phyloP scores from a whole-genome alignment of 2,113 vertebrate genomes.

The Seriola quinqueradiata region DNA sequence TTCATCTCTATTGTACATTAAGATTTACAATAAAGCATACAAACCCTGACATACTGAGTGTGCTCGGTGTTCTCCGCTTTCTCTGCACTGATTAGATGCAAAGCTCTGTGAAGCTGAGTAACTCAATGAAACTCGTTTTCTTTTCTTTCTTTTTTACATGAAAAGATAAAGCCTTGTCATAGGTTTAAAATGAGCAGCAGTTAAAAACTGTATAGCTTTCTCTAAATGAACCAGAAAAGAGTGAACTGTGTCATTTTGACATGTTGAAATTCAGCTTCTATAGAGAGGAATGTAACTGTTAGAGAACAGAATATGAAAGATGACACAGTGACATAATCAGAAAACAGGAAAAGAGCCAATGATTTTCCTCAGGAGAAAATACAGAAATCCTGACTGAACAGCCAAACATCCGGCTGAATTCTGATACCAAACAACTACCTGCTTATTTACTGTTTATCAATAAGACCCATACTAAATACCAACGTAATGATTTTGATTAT shows the following conservation, averaged over 20 bases:
- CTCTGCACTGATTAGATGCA: background rate
- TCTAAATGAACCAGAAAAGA: background rate
- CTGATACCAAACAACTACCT: constrained; percentile 9
- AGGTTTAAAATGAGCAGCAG: background rate
- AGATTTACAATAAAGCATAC: too few relatives aligned
- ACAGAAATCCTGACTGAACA: background rate
- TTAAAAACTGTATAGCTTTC: background rate
- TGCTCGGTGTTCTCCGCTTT: background rate
- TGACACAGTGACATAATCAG: background rate
- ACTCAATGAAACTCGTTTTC: too few relatives aligned
- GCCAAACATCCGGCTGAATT: background rate
- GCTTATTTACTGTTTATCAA: constrained; percentile 14
- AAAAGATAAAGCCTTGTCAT: too few relatives aligned
- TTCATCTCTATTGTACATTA: too few relatives aligned
- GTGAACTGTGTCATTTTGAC: background rate
- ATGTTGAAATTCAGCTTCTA: background rate
- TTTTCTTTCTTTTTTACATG: too few relatives aligned
- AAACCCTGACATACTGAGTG: too few relatives aligned
- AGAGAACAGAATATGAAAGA: background rate
- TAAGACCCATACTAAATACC: constrained; percentile 24
- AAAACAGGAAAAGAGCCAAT: background rate
- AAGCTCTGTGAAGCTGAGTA: too few relatives aligned
- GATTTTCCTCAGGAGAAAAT: background rate
- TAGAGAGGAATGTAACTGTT: background rate
- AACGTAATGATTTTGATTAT: constrained; percentile 14